These are phyloP conservation scores for Endomychus coccineus DNA, from an alignment of 2,888 invertebrate species.

Conservation along the genomic window DNA sequence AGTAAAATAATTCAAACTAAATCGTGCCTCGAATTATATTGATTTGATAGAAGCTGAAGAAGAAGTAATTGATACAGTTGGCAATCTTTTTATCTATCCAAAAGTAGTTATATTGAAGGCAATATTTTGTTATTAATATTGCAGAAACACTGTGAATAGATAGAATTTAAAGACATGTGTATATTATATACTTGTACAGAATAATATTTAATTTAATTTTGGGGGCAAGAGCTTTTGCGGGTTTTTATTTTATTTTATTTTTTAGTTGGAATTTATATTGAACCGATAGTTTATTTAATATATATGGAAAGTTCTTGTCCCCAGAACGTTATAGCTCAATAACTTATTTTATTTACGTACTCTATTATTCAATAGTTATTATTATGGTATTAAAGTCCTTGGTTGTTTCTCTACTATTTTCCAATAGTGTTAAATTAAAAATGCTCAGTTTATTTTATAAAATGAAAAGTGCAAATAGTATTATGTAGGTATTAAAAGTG, in stretches of 20 bases:
- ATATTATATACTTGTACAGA: conserved; percentile 17
- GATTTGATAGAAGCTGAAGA: too few relatives aligned
- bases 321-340: conserved; percentile 7
- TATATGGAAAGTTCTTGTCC: conserved; percentile 10
- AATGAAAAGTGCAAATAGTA: conserved; percentile 14
- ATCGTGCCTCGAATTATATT: too few relatives aligned
- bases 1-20: too few relatives aligned
- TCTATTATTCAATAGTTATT: conserved; percentile 3
- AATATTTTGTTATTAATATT: too few relatives aligned
- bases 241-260: conserved; percentile 6
- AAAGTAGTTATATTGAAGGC: too few relatives aligned
- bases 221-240: conserved; percentile 15
- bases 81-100: too few relatives aligned
- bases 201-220: conserved; percentile 16
- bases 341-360: conserved; percentile 12
- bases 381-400: conserved; percentile 5
- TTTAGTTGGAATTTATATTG: conserved; percentile 9
- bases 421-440: too few relatives aligned
- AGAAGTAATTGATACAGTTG: too few relatives aligned
- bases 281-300: conserved; percentile 14
- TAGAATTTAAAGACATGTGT: conserved; percentile 15
- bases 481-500: conserved; percentile 10
- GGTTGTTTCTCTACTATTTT: conserved; percentile 3
- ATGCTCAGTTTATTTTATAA: conserved; percentile 14
- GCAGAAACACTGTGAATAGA: conserved; percentile 14